Evolutionary conservation across 53 echinoderm and acorn worm species (phyloP).

Genomic region (Arbacia lixula): DNA sequence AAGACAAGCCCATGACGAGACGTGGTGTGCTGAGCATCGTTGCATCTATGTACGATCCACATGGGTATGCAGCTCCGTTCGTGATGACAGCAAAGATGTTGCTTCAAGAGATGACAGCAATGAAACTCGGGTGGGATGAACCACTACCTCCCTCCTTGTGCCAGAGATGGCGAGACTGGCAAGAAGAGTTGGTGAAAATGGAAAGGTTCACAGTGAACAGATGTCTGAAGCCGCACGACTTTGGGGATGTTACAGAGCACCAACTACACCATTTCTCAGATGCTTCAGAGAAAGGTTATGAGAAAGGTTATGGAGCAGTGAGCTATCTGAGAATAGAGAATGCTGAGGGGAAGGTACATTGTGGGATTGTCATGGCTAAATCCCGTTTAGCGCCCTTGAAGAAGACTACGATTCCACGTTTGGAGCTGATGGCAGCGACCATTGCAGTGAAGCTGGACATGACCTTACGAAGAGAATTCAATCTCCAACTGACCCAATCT

Average conservation of each 20-base stretch:
- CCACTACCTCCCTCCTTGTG: slow-evolving; percentile 33
- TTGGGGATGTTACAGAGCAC: slow-evolving; percentile 20
- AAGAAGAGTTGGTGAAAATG: slow-evolving; percentile 8
- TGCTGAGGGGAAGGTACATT: slow-evolving; percentile 8
- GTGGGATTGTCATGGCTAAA: slow-evolving; percentile 43
- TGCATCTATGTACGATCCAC: slow-evolving; percentile 66
- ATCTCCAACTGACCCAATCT: slow-evolving; percentile 30
- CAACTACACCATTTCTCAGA: slow-evolving; percentile 75
- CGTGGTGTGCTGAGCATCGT: slow-evolving; percentile 57
- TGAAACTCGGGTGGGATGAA: slow-evolving; percentile 73
- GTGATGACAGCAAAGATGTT: slow-evolving; percentile 66
- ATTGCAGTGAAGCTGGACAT: slow-evolving; percentile 54
- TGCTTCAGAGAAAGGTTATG: slow-evolving; percentile 70
- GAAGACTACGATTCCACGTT: slow-evolving; percentile 42
- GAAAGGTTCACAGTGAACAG: slow-evolving; percentile 9
- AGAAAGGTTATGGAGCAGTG: slow-evolving; percentile 47
- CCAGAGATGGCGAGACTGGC: slow-evolving; percentile 65
- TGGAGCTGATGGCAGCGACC: slow-evolving; percentile 59
- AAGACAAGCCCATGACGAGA: slow-evolving; percentile 44
- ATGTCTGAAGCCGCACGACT: slow-evolving; percentile 42
- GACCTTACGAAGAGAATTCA: slow-evolving; percentile 32
- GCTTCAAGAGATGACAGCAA: slow-evolving; percentile 66
- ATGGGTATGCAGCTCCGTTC: slow-evolving; percentile 57
- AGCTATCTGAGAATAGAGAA: not conserved
- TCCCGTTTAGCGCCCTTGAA: slow-evolving; percentile 42